Base-by-base conservation (phyloP, 2,888 invertebrate species). In the Pycnomerus fuliginosus region DNA sequence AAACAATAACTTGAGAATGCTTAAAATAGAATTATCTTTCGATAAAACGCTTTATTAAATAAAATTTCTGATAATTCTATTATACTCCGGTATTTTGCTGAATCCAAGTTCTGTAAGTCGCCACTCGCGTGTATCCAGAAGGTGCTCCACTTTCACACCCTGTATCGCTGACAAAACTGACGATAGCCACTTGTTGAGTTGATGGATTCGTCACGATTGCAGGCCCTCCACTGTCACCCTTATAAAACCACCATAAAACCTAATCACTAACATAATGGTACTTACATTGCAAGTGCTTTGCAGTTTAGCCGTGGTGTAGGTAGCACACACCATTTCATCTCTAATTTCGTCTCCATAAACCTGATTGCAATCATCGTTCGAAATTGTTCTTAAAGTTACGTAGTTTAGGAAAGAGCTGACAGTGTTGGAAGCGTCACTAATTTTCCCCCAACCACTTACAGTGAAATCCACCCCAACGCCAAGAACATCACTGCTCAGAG, bases 141-240 rank as follows among this genome's bases (percentile, higher is more conserved):
- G 38, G 38, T 11, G 5, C n/a, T 7, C 38, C 24, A 22, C 38
- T 38, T 14, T 38, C 38, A 20, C 38, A 38, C 15, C 38, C 38
- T 7, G 5, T 5, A 24, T 22, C 23, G 7, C 38, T 38, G 1
- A 38, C 38, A 16, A 38, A 38, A 17, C 38, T 38, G 2, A 16
- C 31, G 16, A 38, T 11, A 30, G 38, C 38, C 1, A 31, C 38
- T 8, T 38, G 38, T 3, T 23, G 16, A n/a, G n/a, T n/a, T n/a
- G n/a, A n/a, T 10, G 38, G 38, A 12, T 24, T 16, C 3, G 1
- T 38, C 3, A 38, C 30, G 10, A 38, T 24, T 3, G 31, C 30
- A 2, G 38, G 38, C 16, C 38, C 38, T 2, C 38, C 38, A 38
- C 38, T 38, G 17, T 38, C 38, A 2, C 38, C 38, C 38, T 38